A percentile compares a stretch with the other conserved stretches of the same genome.
phyloP scores from a whole-genome alignment of 2,888 invertebrate genomes.

The Aphelenchoides bicaudatus region DNA sequence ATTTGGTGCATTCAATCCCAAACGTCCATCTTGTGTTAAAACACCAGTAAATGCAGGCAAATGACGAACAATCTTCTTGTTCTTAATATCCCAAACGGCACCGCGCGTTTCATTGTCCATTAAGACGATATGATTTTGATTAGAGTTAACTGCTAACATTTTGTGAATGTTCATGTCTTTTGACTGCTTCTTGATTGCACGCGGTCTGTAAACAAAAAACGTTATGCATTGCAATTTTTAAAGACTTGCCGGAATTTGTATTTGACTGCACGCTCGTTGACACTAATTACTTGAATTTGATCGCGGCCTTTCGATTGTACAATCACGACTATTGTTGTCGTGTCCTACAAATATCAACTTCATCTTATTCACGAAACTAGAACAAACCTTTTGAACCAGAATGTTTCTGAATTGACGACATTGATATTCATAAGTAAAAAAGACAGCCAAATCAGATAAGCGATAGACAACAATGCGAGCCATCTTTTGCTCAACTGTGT shows the following conservation, averaged over 20 bases:
- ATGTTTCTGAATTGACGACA: constrained; percentile 49
- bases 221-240: background rate
- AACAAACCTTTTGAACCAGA: constrained; percentile 38
- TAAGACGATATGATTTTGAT: constrained; percentile 46
- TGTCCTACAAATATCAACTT: constrained; percentile 27
- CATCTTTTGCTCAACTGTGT: constrained; percentile 52
- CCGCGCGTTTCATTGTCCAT: constrained; percentile 50
- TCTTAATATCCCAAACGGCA: constrained; percentile 47
- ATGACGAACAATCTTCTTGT: constrained; percentile 36
- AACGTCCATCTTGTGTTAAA: constrained; percentile 68
- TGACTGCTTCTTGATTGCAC: constrained; percentile 41
- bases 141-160: constrained; percentile 42
- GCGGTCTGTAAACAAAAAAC: constrained; percentile 34
- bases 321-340: constrained; percentile 32
- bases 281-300: constrained; percentile 43
- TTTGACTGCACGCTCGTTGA: constrained; percentile 40
- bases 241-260: constrained; percentile 40
- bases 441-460: constrained; percentile 36
- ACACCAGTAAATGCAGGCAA: constrained; percentile 46
- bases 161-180: constrained; percentile 49
- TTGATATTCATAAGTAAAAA: constrained; percentile 49
- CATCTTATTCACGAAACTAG: background rate
- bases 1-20: constrained; percentile 82
- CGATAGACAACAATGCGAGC: constrained; percentile 44
- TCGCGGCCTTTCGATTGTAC: constrained; percentile 46